Evolutionary conservation across 2,888 invertebrate species (phyloP), one percentile per base, ranked within the genome.

Genomic region (Chironomus tentans): DNA sequence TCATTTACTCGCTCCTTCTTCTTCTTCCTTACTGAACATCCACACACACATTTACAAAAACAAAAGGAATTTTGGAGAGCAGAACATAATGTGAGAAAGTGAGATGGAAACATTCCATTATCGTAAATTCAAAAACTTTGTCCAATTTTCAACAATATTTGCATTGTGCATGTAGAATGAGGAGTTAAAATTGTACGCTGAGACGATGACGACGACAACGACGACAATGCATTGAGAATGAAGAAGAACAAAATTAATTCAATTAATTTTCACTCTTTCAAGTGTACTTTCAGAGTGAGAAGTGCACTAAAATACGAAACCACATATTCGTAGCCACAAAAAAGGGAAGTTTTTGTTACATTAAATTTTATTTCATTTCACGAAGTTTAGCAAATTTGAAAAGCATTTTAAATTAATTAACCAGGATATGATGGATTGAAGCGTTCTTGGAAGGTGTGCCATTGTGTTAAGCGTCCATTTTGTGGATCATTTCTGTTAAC

Each of bases 401-500:
- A 65, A 21, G 24, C 12, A 65, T 24, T 65, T 56, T 56, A 15
- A 56, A 18, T 56, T 15, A 56, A 56, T 56, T 65, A 24, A 65
- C 13, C 21, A 24, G 21, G 65, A 24, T 65, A 65, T 13, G 65
- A 65, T 22, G 73, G 73, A 38, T 28, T 22, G 22, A 73, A 73
- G 13, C 62, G 61, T 76, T 81, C 80, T 77, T 84, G 84, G 4
- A 86, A 80, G 68, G 83, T 78, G 46, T 86, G 86, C 86, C 86
- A 86, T 79, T 85, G 85, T 13, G 79, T 78, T 85, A 86, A 85
- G 78, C 86, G 81, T 46, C 85, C 85, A n/a, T 81, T 78, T 77
- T 83, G 85, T 1, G 86, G 86, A 78, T 85, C 85, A 76, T 82
- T 81, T 7, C 85, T 85, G 77, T 84, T 85, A 2, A 85, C 85